Evolutionary conservation across 92 coral and sea anemone species (phyloP).

Genomic region (Nematostella vectensis): DNA sequence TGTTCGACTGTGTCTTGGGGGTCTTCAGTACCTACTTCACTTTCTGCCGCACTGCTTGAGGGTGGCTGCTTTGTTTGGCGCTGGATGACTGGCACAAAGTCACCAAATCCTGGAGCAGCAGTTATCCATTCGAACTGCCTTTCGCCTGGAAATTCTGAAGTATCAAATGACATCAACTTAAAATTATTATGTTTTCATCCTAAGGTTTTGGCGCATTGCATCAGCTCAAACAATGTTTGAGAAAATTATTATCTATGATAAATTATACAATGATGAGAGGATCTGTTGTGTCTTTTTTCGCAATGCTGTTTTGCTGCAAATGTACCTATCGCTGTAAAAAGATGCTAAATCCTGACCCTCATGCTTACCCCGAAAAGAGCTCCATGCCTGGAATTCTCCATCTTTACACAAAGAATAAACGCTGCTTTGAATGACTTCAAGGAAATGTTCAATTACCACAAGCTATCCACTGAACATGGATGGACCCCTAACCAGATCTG

Average conservation of each 20-base stretch:
- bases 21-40: conserved; percentile 7
- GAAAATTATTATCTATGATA: no score
- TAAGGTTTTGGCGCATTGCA: no score
- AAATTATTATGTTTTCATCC: no score
- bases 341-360: background rate
- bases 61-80: conserved; percentile 11
- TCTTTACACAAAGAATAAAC: conserved; percentile 32
- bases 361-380: conserved; percentile 11
- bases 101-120: conserved; percentile 18
- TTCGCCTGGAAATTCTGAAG: conserved; percentile 13
- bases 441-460: conserved; percentile 34
- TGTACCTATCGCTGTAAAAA: no score
- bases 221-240: no score
- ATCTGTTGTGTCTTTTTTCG: no score
- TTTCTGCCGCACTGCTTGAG: conserved; percentile 4
- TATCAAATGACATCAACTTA: background rate
- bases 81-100: conserved; percentile 23
- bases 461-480: conserved; percentile 21
- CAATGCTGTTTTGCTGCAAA: no score
- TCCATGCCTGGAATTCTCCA: conserved; percentile 22
- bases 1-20: conserved; percentile 6
- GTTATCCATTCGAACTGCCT: conserved; percentile 16
- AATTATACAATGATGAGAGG: no score
- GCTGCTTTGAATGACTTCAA: conserved; percentile 25
- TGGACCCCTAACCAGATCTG: conserved; percentile 42